Evolutionary conservation across 2,888 invertebrate species (phyloP), one percentile per base, ranked within the genome.

Genomic region (Sialis lutaria): DNA sequence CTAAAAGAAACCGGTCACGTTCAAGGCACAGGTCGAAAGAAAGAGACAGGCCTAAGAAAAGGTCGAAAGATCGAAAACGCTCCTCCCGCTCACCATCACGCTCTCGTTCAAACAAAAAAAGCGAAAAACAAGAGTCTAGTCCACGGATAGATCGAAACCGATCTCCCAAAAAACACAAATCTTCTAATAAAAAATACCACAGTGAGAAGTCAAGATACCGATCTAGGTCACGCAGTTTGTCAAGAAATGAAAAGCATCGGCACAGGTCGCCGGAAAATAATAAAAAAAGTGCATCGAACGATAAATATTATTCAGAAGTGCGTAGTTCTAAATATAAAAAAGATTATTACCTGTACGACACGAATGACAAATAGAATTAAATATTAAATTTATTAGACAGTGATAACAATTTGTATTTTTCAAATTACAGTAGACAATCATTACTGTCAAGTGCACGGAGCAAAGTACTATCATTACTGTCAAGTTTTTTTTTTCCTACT

Each of bases 141-240:
- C 31, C 10, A 33, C 40, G 34, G n/a, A 47, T 32, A 42, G 42
- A 42, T 9, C 42, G 42, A 31, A 47, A 42, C 22, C 12, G 53
- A 43, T 53, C 56, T 1, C 48, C 57, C 1, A 64, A 56, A 48
- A 66, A 65, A 52, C 66, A 65, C 50, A 61, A 63, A 5, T 59
- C 64, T 1, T 58, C 54, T 41, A 57, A 66, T 45, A 22, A 22
- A 22, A 64, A 65, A 50, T 63, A 65, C 6, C 55, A 37, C 8
- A 12, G 12, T 37, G 12, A 37, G 37, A 37, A 37, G 37, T 10
- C 37, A 7, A 37, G 37, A 12, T 37, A 37, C 8, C 37, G 45
- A 40, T 40, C 31, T n/a, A 45, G 35, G 12, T 39, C 45, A 8
- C 8, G 45, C 8, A 35, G 32, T 31, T 40, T 32, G 22, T 45